Evolutionary conservation across 2,113 vertebrate species (phyloP).

Genomic region (Cheilinus undulatus): DNA sequence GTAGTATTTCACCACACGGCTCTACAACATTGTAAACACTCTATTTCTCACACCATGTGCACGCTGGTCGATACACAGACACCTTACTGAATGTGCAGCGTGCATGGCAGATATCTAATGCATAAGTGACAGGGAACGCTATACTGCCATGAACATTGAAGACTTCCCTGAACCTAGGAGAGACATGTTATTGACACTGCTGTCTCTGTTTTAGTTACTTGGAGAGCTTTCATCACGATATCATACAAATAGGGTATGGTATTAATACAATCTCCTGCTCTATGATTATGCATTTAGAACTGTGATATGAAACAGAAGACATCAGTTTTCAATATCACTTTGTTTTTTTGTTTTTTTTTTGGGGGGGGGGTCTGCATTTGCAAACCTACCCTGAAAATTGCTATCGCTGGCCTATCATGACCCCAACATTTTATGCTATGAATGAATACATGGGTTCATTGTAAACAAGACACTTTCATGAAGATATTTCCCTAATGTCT

Average conservation of each 20-base stretch:
- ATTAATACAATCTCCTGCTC: background rate
- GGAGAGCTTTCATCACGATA: background rate
- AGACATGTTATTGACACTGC: background rate
- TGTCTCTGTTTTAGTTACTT: background rate
- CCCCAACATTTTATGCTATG: slow-evolving; percentile 21
- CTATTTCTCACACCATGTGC: slow-evolving; percentile 49
- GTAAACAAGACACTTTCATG: slow-evolving; percentile 37
- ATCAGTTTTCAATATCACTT: background rate
- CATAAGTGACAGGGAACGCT: background rate
- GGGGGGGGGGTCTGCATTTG: no score
- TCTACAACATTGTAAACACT: slow-evolving; percentile 59
- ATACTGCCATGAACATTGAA: slow-evolving; percentile 4
- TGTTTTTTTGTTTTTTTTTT: no score
- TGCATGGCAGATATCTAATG: slow-evolving; percentile 1
- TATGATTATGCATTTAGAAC: background rate
- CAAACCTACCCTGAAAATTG: background rate
- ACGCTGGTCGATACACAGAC: slow-evolving; percentile 23
- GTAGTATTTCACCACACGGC: slow-evolving; percentile 65
- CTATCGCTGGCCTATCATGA: slow-evolving; percentile 42
- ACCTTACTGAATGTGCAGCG: slow-evolving; percentile 15
- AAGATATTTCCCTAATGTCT: no score
- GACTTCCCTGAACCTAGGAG: background rate
- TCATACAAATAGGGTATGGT: no score
- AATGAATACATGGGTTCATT: slow-evolving; percentile 36
- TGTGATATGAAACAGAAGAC: background rate